Percentiles rank a stretch among this genome's conserved stretches.
Evolutionary conservation across 1,140 invertebrate species (phyloP).

Genomic region (Drosophila kikkawai): DNA sequence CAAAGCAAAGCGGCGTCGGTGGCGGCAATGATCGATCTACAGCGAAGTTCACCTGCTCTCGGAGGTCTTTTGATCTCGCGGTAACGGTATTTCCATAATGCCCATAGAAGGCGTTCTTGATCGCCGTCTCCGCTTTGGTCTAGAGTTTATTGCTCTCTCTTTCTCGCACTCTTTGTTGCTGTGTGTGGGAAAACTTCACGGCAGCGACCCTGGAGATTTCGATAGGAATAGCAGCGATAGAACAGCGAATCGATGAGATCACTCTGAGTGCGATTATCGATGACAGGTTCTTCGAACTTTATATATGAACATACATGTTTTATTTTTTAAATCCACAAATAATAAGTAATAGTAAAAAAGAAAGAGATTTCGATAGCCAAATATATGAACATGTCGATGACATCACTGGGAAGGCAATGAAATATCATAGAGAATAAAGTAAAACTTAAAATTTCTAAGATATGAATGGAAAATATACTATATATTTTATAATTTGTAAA

Average conservation of each 20-base stretch:
- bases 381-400: neutral
- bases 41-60: slow-evolving; percentile 63
- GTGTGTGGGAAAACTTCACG: slow-evolving; percentile 43
- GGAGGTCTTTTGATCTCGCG: slow-evolving; percentile 67
- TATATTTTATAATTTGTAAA: neutral
- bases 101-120: slow-evolving; percentile 70
- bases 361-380: neutral
- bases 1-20: slow-evolving; percentile 28
- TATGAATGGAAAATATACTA: neutral
- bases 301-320: neutral
- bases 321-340: neutral
- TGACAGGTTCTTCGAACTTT: slow-evolving; percentile 12
- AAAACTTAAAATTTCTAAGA: too few species aligned
- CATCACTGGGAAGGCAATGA: neutral
- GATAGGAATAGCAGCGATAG: slow-evolving; percentile 28
- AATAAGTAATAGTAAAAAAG: neutral
- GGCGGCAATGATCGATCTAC: slow-evolving; percentile 41
- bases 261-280: slow-evolving; percentile 35
- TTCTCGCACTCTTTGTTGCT: neutral
- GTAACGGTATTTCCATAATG: slow-evolving; percentile 77
- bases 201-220: slow-evolving; percentile 32
- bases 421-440: neutral
- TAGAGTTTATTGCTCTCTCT: slow-evolving; percentile 56
- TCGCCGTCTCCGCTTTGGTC: slow-evolving; percentile 28
- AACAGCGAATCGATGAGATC: slow-evolving; percentile 39